phyloP scores from a whole-genome alignment of 2,888 invertebrate species.

The Gari tellinella region DNA sequence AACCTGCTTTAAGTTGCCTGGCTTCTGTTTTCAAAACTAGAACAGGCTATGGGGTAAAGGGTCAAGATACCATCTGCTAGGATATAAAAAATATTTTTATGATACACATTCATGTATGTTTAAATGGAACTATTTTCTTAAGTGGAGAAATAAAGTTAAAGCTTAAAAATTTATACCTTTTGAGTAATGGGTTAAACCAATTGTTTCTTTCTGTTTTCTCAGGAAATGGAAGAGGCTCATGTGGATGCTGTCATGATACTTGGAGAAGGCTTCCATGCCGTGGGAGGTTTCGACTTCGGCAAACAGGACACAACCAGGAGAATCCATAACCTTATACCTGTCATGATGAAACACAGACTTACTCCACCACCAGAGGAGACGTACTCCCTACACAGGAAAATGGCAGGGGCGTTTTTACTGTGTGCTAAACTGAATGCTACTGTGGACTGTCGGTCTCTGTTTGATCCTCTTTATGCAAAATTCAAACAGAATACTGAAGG shows the following conservation, averaged over 20 bases:
- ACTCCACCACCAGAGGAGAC: constrained; percentile 99
- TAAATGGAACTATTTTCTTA: too few species aligned
- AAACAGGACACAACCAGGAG: constrained; percentile 91
- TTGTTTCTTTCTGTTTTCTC: constrained; percentile 17
- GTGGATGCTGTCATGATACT: constrained; percentile 98
- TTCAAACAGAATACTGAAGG: constrained; percentile 84
- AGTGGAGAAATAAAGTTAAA: too few species aligned
- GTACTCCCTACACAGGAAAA: constrained; percentile 98
- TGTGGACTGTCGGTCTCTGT: constrained; percentile 93
- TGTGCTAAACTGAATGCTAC: constrained; percentile 94
- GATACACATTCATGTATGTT: too few species aligned
- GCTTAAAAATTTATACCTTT: too few species aligned
- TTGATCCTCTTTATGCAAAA: constrained; percentile 90
- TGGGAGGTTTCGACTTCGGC: constrained; percentile 94
- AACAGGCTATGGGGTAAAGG: too few species aligned
- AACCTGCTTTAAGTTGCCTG: too few species aligned
- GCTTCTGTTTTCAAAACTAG: too few species aligned
- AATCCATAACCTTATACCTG: constrained; percentile 93
- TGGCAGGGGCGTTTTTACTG: constrained; percentile 97
- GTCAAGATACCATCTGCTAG: too few species aligned
- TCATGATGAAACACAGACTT: constrained; percentile 96
- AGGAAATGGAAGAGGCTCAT: constrained; percentile 97
- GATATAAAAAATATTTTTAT: too few species aligned
- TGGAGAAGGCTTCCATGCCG: constrained; percentile 94
- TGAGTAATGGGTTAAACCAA: neutral